A percentile compares a stretch with the other conserved stretches of the same genome.
Conservation (phyloP, 1,140 invertebrate species). For the Tribolium madens region DNA sequence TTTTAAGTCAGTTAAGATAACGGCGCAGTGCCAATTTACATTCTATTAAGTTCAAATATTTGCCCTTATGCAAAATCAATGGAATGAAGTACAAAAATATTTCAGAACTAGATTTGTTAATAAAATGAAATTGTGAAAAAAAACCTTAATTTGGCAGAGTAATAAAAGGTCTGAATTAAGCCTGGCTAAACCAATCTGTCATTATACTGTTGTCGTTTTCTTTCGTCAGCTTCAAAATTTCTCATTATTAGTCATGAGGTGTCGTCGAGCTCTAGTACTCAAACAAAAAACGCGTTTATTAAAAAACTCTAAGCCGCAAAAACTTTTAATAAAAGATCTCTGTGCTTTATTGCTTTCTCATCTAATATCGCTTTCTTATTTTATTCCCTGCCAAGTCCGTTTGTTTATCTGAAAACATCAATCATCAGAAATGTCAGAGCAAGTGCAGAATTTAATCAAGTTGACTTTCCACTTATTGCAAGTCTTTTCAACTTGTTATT, state of each 20-base stretch:
- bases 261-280: constrained; percentile 44
- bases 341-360: constrained; percentile 60
- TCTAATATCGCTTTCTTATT: constrained; percentile 59
- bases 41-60: constrained; percentile 17
- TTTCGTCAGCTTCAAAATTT: constrained; percentile 38
- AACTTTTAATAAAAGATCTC: constrained; percentile 62
- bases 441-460: constrained; percentile 61
- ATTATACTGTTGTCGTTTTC: constrained; percentile 39
- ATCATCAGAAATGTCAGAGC: constrained; percentile 58
- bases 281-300: constrained; percentile 57
- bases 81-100: too few species aligned
- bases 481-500: constrained; percentile 1
- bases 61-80: not conserved
- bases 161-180: constrained; percentile 19
- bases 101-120: not conserved
- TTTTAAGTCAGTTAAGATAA: constrained; percentile 24
- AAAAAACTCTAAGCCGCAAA: constrained; percentile 60
- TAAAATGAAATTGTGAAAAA: constrained; percentile 13
- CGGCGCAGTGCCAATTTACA: constrained; percentile 27
- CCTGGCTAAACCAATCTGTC: constrained; percentile 27
- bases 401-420: constrained; percentile 61
- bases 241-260: constrained; percentile 55
- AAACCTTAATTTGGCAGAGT: constrained; percentile 43
- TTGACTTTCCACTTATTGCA: constrained; percentile 44
- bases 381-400: constrained; percentile 53